Evolutionary conservation across 2,113 vertebrate genomes (phyloP).

Genomic region (Stictonetta naevosa): DNA sequence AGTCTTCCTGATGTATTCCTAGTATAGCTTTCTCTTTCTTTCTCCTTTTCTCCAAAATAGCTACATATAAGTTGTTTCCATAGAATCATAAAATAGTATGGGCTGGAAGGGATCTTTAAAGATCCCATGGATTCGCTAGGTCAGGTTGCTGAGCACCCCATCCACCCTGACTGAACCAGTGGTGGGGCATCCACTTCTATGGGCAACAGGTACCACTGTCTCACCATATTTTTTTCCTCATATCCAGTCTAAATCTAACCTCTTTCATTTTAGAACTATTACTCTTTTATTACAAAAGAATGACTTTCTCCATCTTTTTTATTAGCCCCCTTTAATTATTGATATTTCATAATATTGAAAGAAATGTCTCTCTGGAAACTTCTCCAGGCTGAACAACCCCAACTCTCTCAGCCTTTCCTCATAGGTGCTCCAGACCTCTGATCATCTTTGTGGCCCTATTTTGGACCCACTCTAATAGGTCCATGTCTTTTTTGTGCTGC

Average conservation of each 20-base stretch:
- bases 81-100: not conserved
- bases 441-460: not conserved
- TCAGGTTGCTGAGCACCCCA: not conserved
- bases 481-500: not conserved
- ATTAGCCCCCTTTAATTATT: not conserved
- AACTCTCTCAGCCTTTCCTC: not conserved
- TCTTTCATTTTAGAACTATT: not conserved
- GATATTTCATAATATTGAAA: not conserved
- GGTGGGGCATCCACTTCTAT: not conserved
- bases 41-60: not conserved
- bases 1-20: not conserved
- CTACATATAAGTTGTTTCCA: not conserved
- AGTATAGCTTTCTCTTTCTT: not conserved
- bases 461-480: not conserved
- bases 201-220: not conserved
- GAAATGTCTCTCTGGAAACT: not conserved
- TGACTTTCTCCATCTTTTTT: not conserved
- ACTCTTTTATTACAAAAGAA: not conserved
- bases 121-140: not conserved
- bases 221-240: not conserved
- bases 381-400: not conserved
- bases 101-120: not conserved
- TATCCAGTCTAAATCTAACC: not conserved
- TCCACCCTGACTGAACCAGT: not conserved
- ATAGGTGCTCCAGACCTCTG: not conserved